phyloP scores from a whole-genome alignment of 1,140 invertebrate species.

The Callitettix versicolor region DNA sequence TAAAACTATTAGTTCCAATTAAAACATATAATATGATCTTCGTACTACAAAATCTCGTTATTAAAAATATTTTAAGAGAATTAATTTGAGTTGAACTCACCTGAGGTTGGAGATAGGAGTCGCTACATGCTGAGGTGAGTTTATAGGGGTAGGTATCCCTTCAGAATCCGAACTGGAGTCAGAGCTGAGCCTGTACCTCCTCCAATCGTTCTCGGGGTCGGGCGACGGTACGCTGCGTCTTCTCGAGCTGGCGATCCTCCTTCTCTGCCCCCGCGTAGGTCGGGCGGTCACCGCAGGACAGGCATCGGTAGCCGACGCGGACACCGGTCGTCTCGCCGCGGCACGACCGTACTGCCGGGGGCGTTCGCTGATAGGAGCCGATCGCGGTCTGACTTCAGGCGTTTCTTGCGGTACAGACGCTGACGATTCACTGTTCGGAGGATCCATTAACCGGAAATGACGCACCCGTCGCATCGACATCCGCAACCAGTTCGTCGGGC shows the following conservation, averaged over 20 bases:
- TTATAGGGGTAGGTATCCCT: too few relatives aligned
- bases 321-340: neutral
- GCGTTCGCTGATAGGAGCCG: too few relatives aligned
- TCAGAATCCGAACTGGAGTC: too few relatives aligned
- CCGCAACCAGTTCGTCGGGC: conserved; percentile 10
- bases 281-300: neutral
- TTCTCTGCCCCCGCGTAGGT: neutral
- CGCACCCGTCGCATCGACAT: conserved; percentile 15
- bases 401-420: too few relatives aligned
- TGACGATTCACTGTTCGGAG: too few relatives aligned
- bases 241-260: neutral
- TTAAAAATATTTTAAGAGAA: too few relatives aligned
- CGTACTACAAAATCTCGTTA: too few relatives aligned
- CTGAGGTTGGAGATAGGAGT: neutral
- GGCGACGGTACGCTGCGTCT: neutral
- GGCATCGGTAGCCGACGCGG: neutral
- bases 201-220: neutral
- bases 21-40: too few relatives aligned
- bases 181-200: neutral
- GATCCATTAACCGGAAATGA: conserved; percentile 12
- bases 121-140: conserved; percentile 1
- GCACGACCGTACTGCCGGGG: too few relatives aligned
- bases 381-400: too few relatives aligned
- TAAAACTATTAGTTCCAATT: too few relatives aligned
- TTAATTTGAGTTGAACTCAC: neutral